phyloP scores from a whole-genome alignment of 1,140 invertebrate species.

The Lordiphosa collinella region DNA sequence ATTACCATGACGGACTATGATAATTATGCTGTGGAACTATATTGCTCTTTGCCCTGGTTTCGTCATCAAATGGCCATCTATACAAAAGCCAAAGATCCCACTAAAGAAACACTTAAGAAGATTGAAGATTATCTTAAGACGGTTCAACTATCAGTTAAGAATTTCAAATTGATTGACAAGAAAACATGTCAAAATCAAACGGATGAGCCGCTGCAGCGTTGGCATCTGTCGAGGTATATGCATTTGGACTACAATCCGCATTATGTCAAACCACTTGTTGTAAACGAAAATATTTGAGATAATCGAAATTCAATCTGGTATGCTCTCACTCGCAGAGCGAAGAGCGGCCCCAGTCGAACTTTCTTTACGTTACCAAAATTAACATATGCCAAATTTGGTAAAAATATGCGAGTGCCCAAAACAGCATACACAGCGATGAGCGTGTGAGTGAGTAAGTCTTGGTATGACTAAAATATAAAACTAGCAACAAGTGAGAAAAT shows the following conservation, averaged over 20 bases:
- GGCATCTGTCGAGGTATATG: conserved; percentile 45
- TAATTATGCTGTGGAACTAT: conserved; percentile 42
- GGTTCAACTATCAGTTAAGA: conserved; percentile 1
- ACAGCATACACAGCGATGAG: neutral
- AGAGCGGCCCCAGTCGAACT: conserved; percentile 26
- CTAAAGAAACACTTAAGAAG: neutral
- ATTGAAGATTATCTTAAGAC: conserved; percentile 26
- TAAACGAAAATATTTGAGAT: conserved; percentile 46
- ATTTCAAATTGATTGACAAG: conserved; percentile 22
- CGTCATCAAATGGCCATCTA: conserved; percentile 50
- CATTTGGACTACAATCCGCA: conserved; percentile 44
- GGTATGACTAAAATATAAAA: neutral
- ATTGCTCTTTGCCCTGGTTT: conserved; percentile 53
- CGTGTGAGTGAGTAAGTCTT: neutral
- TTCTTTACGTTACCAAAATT: conserved; percentile 53
- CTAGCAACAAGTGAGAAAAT: neutral
- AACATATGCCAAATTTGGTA: conserved; percentile 49
- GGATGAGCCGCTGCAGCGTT: conserved; percentile 20
- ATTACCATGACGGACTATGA: conserved; percentile 48
- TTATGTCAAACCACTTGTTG: conserved; percentile 45
- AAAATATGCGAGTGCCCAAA: conserved; percentile 36
- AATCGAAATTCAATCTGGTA: conserved; percentile 3
- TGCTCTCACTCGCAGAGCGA: conserved; percentile 6
- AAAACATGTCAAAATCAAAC: conserved; percentile 11
- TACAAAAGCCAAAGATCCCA: conserved; percentile 14